These are phyloP conservation scores for Andrena cerasifolii DNA, from an alignment of 1,140 invertebrate genomes.

Conservation along the genomic window DNA sequence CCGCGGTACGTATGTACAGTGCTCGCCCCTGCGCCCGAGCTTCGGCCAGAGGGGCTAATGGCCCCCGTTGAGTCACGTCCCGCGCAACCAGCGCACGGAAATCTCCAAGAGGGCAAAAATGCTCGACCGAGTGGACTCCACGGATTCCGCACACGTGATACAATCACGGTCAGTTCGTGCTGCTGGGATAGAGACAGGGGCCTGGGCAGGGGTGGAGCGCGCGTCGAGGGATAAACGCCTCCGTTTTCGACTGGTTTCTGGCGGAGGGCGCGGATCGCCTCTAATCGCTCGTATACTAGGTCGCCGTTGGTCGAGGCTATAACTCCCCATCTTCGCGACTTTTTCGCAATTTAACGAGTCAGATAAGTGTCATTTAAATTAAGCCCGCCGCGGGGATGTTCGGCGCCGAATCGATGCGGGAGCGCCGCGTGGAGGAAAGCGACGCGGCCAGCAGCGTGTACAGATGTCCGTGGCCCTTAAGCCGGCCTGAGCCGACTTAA, in stretches of 20 bases:
- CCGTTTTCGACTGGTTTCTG: conserved; percentile 42
- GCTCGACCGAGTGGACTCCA: background rate
- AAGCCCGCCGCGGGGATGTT: conserved; percentile 31
- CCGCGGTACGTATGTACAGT: conserved; percentile 22
- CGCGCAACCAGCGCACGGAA: conserved; percentile 4
- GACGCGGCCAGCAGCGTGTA: conserved; percentile 40
- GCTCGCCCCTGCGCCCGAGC: conserved; percentile 17
- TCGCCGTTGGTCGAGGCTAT: conserved; percentile 2
- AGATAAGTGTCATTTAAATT: conserved; percentile 68
- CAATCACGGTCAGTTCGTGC: conserved; percentile 8
- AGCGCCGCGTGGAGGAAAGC: background rate
- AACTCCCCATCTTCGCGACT: conserved; percentile 64
- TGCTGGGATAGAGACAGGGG: no score
- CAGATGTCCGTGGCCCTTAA: conserved; percentile 50
- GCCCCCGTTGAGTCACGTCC: conserved; percentile 29
- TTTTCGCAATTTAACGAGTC: conserved; percentile 52
- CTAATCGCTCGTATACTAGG: conserved; percentile 50
- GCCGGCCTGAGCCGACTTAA: conserved; percentile 64
- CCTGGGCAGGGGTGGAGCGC: background rate
- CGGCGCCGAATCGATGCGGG: conserved; percentile 55
- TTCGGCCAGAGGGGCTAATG: conserved; percentile 52
- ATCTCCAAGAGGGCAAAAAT: conserved; percentile 27
- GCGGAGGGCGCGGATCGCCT: conserved; percentile 32
- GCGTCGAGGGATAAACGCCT: background rate
- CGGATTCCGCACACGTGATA: conserved; percentile 11